These are phyloP conservation scores for Drosophila cyrtoloma DNA, from an alignment of 2,888 invertebrate species.

Conservation along the genomic window DNA sequence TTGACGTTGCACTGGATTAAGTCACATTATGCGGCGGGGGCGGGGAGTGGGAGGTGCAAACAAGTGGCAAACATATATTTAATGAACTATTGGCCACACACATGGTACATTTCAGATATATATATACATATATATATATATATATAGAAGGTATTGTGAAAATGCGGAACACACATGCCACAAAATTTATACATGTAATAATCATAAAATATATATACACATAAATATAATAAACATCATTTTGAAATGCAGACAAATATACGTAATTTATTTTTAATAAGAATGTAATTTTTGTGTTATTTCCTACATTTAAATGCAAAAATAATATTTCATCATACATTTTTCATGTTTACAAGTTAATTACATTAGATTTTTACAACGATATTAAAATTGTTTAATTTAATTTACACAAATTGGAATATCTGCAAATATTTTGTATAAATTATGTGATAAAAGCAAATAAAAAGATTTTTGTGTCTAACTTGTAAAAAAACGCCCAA, in stretches of 20 bases:
- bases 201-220: neutral
- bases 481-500: neutral
- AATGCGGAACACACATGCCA: slow-evolving; percentile 26
- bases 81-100: slow-evolving; percentile 57
- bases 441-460: too few species aligned
- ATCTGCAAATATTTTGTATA: too few species aligned
- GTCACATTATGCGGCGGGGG: slow-evolving; percentile 33
- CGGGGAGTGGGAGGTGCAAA: neutral
- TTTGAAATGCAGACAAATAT: neutral
- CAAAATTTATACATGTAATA: slow-evolving; percentile 1
- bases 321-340: too few species aligned
- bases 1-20: slow-evolving; percentile 61
- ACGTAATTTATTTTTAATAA: neutral
- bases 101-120: slow-evolving; percentile 1
- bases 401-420: too few species aligned
- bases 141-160: neutral
- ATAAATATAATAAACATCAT: slow-evolving; percentile 1
- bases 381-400: too few species aligned
- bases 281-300: too few species aligned
- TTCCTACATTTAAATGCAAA: too few species aligned
- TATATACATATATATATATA: neutral
- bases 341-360: too few species aligned
- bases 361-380: too few species aligned
- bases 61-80: slow-evolving; percentile 49
- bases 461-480: neutral